These are phyloP conservation scores for Augochlora pura DNA, from an alignment of 1,140 invertebrate genomes.

Conservation along the genomic window DNA sequence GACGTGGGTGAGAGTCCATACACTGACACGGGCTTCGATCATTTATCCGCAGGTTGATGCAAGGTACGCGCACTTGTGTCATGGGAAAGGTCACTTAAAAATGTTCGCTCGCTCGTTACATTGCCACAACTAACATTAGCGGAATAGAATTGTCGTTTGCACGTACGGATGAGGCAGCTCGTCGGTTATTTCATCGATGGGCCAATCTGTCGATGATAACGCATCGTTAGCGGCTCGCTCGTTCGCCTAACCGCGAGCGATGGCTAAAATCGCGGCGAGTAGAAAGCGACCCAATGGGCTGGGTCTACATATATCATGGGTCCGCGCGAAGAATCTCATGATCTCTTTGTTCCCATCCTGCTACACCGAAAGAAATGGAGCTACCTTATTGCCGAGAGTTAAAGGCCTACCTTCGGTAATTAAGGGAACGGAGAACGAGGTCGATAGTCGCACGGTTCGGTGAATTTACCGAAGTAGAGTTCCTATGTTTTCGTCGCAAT, in stretches of 20 bases:
- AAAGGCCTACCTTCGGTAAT: constrained; percentile 13
- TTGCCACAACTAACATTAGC: constrained; percentile 36
- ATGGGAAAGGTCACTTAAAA: constrained; percentile 74
- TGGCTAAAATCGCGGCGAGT: not conserved
- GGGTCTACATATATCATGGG: not conserved
- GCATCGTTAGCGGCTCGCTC: not conserved
- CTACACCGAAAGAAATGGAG: not conserved
- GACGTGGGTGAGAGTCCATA: not conserved
- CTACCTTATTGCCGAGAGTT: not conserved
- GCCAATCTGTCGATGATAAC: constrained; percentile 45
- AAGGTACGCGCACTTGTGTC: constrained; percentile 51
- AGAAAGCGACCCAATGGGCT: not conserved
- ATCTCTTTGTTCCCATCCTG: not conserved
- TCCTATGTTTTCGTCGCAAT: constrained; percentile 47
- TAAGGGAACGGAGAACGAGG: constrained; percentile 45
- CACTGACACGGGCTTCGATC: constrained; percentile 30
- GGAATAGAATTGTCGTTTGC: constrained; percentile 55
- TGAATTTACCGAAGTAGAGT: constrained; percentile 34
- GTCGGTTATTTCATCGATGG: constrained; percentile 13
- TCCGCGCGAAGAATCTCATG: not conserved
- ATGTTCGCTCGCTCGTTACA: constrained; percentile 45
- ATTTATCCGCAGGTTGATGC: constrained; percentile 56
- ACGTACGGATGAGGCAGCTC: constrained; percentile 11
- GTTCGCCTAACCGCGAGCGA: constrained; percentile 8
- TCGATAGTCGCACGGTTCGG: constrained; percentile 46